Evolutionary conservation across 2,113 vertebrate genomes (phyloP).

Genomic region (Emberiza fucata): DNA sequence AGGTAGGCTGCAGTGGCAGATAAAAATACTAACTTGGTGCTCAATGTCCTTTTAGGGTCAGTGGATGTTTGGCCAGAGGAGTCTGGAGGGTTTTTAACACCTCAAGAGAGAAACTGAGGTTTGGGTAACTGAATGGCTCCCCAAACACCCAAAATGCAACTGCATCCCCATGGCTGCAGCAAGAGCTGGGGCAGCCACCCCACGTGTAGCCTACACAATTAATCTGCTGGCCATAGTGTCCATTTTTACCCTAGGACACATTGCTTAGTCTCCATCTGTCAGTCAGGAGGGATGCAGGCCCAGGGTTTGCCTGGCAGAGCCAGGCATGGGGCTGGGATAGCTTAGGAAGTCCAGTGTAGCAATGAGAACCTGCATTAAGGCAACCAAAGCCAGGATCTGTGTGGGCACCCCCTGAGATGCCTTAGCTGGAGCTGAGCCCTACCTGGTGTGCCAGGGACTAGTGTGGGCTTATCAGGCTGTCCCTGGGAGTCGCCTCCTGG

Average conservation of each 20-base stretch:
- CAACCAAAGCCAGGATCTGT: background rate
- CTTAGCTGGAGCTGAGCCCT: background rate
- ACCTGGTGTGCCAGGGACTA: background rate
- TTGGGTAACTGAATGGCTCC: background rate
- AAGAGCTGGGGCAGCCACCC: background rate
- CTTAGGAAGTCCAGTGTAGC: background rate
- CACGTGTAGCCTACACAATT: background rate
- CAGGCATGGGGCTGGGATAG: background rate
- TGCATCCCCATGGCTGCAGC: background rate
- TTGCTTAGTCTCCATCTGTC: background rate
- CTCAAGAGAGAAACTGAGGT: background rate
- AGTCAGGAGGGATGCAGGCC: background rate
- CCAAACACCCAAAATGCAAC: accelerated
- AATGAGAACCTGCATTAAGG: background rate
- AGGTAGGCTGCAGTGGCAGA: background rate
- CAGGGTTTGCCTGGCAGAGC: background rate
- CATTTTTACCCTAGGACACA: background rate
- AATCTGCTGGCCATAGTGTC: background rate
- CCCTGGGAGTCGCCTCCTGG: background rate
- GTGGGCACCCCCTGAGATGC: background rate
- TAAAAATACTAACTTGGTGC: background rate
- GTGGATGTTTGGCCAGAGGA: background rate
- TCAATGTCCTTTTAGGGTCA: background rate
- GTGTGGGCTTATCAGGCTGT: background rate
- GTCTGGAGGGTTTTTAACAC: background rate